Evolutionary conservation across 2,113 vertebrate species (phyloP).

Genomic region (crab-eating macaque (Macaca fascicularis)): T2T-MFA8v1.1 NC_088386.1:100869501-100870000

Average conservation of each 20-base stretch:
- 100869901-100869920: background rate
- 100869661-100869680: background rate
- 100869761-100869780: background rate
- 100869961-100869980: background rate
- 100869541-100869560: background rate
- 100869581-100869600: background rate
- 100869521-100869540: background rate
- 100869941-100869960: constrained; percentile 17
- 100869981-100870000: background rate
- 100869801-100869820: background rate
- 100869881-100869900: background rate
- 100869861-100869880: background rate
- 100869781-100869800: background rate
- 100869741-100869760: background rate
- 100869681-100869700: background rate
- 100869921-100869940: background rate
- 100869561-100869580: background rate
- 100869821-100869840: background rate
- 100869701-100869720: background rate
- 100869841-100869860: background rate
- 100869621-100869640: background rate
- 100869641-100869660: background rate
- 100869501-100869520: background rate
- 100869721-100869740: background rate
- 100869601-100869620: background rate